Conservation (phyloP, 35 echinoderm and acorn worm species). For the Diadema setosum region DNA sequence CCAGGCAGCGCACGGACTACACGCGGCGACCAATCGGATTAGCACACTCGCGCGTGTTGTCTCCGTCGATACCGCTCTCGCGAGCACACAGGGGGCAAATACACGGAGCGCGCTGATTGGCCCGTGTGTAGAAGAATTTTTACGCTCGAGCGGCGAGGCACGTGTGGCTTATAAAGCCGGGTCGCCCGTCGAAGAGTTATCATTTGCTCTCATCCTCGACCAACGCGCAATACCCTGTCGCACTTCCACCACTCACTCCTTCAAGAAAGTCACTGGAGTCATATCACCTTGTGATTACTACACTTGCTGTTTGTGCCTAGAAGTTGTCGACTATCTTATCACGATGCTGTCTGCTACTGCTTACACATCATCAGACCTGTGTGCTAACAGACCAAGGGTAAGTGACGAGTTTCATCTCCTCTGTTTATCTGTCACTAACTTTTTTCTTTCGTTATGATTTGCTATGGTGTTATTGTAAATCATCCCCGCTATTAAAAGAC, state of each 20-base stretch:
- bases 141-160: conserved; percentile 3
- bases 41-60: neutral
- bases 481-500: too few relatives aligned
- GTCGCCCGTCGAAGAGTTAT: neutral
- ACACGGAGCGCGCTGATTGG: neutral
- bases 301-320: neutral
- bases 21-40: neutral
- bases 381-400: neutral
- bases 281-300: neutral
- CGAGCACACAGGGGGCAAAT: neutral
- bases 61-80: too few relatives aligned
- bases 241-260: neutral
- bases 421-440: neutral
- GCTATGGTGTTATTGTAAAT: neutral
- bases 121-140: conserved; percentile 14
- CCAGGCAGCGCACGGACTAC: neutral
- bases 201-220: neutral
- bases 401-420: neutral
- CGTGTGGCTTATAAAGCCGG: neutral
- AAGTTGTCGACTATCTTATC: too few relatives aligned
- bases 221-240: neutral
- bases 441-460: neutral
- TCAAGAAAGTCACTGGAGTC: neutral
- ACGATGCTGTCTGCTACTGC: neutral
- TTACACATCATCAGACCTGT: neutral